Conservation (phyloP, 2,797 vertebrate genomes). For the Cyprinodon diabolis region DNA sequence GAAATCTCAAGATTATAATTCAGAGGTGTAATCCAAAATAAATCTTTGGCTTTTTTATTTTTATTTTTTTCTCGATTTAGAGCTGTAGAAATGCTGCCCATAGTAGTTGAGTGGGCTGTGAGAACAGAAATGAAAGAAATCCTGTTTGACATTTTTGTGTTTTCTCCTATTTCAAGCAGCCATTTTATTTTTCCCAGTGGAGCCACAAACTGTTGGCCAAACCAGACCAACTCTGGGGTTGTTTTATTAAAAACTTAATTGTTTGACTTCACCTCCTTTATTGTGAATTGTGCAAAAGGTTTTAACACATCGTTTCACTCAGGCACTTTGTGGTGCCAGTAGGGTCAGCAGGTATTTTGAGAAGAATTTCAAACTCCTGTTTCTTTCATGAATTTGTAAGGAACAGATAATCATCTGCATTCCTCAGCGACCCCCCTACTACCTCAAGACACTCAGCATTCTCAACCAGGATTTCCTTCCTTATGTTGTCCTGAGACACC, state of each 20-base stretch:
- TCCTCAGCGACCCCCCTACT: constrained; percentile 56
- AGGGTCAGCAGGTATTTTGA: constrained; percentile 36
- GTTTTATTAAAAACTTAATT: constrained; percentile 25
- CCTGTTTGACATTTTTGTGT: constrained; percentile 38
- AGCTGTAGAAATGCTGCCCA: not conserved
- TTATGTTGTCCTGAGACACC: constrained; percentile 12
- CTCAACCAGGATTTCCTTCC: constrained; percentile 51
- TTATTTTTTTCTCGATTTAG: too few species aligned
- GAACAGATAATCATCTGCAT: constrained; percentile 64
- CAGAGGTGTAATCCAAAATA: not conserved
- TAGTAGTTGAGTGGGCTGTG: not conserved
- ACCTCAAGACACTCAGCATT: constrained; percentile 36
- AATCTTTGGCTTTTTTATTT: not conserved
- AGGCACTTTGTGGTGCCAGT: constrained; percentile 15
- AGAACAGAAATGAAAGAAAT: constrained; percentile 36
- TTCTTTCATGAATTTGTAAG: constrained; percentile 49
- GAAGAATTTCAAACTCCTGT: constrained; percentile 45
- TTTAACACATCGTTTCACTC: constrained; percentile 11
- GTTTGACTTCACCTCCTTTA: constrained; percentile 31
- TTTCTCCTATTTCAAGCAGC: constrained; percentile 66
- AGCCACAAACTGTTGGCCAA: constrained; percentile 50
- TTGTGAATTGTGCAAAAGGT: constrained; percentile 25
- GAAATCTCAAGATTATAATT: not conserved
- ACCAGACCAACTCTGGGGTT: constrained; percentile 35
- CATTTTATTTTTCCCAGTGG: constrained; percentile 70